A percentile compares a stretch with the other conserved stretches of the same genome.
Conservation (phyloP, 2,797 vertebrate genomes). For the Oryzias dopingdopingensis region DNA sequence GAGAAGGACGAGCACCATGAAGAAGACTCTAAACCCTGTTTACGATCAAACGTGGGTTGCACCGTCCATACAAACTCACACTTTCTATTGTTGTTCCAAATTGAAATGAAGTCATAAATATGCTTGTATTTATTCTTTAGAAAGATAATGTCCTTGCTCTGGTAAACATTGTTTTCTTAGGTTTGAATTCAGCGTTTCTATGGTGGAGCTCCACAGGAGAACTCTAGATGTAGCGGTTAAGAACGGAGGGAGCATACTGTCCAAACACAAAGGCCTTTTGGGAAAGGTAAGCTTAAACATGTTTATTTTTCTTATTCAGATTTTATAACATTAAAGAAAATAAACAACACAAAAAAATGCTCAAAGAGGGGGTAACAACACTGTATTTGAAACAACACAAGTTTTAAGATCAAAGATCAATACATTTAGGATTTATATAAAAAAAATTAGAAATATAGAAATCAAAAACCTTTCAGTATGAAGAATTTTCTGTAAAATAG, state of each 20-base stretch:
- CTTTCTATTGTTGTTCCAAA: neutral
- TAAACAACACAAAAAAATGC: too few relatives aligned
- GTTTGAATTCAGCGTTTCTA: slow-evolving; percentile 94
- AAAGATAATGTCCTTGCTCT: neutral
- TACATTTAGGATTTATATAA: too few relatives aligned
- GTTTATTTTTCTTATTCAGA: neutral
- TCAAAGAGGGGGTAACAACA: too few relatives aligned
- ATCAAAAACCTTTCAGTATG: too few relatives aligned
- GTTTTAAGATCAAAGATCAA: too few relatives aligned
- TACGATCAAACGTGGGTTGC: slow-evolving; percentile 91
- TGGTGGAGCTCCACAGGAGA: slow-evolving; percentile 90
- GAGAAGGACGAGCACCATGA: slow-evolving; percentile 90
- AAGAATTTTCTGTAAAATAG: too few relatives aligned
- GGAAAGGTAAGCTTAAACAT: slow-evolving; percentile 83
- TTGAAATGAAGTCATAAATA: too few relatives aligned
- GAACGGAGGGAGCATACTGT: slow-evolving; percentile 92
- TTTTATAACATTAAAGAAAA: too few relatives aligned
- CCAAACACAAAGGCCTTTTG: slow-evolving; percentile 95
- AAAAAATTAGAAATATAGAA: too few relatives aligned
- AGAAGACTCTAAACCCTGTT: slow-evolving; percentile 91
- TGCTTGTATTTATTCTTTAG: too few relatives aligned
- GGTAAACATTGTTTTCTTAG: slow-evolving; percentile 50
- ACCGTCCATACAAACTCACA: neutral
- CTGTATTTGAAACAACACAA: too few relatives aligned
- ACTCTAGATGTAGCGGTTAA: slow-evolving; percentile 95